Evolutionary conservation across 30 jellyfish, hydroid and myxozoan species (phyloP), one percentile per base, ranked within the genome.

Genomic region (Nemopilema nomurai): DNA sequence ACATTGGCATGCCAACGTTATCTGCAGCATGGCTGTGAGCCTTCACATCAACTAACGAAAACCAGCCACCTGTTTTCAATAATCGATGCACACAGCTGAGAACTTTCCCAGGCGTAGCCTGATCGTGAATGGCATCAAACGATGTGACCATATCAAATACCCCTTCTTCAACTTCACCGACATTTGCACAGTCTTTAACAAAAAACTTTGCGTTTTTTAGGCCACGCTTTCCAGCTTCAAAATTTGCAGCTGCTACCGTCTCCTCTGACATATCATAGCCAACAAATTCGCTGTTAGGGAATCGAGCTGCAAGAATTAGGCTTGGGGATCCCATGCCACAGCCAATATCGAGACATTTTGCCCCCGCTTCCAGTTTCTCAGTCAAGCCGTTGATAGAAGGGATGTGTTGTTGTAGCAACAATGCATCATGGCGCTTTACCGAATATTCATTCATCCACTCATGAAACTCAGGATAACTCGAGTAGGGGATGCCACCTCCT

Each of bases 391-490:
- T 30, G 70, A 79, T 79, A 18, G 88, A 79, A 8, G 88, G 88
- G 18, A 79, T 64, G 29, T 79, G 88, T 27, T 79, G 88, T 29
- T 79, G 79, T 50, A 79, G 24, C 0, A 79, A 49, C 49, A 80
- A 49, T 19, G 90, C 90, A 18, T 82, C 77, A 65, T 82, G 90
- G 6, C 90, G 71, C n/a, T 82, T 69, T n/a, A 68, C 84, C 18
- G 90, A 82, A 32, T 68, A 82, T 32, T 82, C 90, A 69, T 82
- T 82, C 90, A 82, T 82, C 90, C 90, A 82, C 16, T 66, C 69
- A 63, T 82, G 90, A 51, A 82, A 82, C 53, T 69, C 84, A 0
- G 90, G 90, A 23, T 82, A 82, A 51, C 90, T 82, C 0, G 90
- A 22, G 62, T 82, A 82, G 9, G 78, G 77, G 28, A 82, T 82